Conservation (phyloP, 2,113 vertebrate species). For the Craseonycteris thonglongyai region DNA sequence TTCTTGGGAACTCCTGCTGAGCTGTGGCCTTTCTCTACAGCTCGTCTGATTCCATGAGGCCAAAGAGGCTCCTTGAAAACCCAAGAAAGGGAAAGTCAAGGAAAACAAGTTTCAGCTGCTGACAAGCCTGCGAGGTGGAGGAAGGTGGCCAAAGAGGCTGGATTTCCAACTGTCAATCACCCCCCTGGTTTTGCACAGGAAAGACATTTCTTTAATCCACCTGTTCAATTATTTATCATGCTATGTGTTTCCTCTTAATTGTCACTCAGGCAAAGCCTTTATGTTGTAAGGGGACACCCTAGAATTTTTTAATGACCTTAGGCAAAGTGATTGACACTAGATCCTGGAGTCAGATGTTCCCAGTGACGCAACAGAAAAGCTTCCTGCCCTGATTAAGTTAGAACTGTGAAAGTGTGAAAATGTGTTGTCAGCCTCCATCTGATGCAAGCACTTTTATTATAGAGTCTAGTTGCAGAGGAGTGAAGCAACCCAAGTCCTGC, state of each 20-base stretch:
- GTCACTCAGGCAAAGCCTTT: slow-evolving; percentile 78
- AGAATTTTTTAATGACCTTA: slow-evolving; percentile 86
- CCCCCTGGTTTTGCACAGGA: slow-evolving; percentile 71
- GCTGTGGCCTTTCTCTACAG: background rate
- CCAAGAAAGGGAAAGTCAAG: background rate
- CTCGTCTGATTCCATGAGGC: background rate
- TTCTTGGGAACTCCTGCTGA: background rate
- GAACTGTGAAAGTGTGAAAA: slow-evolving; percentile 88
- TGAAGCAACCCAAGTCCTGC: slow-evolving; percentile 86
- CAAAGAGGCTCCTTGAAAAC: background rate
- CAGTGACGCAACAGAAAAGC: slow-evolving; percentile 84
- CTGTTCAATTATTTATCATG: slow-evolving; percentile 88
- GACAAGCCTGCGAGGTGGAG: background rate
- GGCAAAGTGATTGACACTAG: slow-evolving; percentile 86
- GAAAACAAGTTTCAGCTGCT: background rate
- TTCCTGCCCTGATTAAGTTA: slow-evolving; percentile 82
- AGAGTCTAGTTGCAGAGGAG: slow-evolving; percentile 87
- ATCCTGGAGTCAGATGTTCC: slow-evolving; percentile 86
- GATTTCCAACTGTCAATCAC: background rate
- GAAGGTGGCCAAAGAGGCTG: background rate
- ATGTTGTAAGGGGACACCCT: slow-evolving; percentile 84
- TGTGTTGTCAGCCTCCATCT: slow-evolving; percentile 90
- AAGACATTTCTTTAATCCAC: slow-evolving; percentile 81
- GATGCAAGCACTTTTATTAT: slow-evolving; percentile 94
- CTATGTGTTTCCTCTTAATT: slow-evolving; percentile 79